Conservation (phyloP, 2,113 vertebrate genomes). For the Crotalus horridus region DNA sequence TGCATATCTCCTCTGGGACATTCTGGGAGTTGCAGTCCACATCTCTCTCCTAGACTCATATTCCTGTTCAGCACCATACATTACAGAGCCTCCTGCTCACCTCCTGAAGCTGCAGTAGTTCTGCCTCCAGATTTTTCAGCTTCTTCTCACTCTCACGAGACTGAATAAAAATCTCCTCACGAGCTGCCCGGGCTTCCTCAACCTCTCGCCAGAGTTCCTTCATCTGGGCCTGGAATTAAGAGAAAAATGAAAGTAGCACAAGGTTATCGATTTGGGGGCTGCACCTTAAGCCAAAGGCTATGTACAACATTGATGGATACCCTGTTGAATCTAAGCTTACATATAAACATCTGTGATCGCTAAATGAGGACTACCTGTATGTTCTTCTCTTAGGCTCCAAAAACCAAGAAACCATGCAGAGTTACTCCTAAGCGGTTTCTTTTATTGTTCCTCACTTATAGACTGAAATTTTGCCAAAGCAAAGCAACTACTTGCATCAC, state of each 20-base stretch:
- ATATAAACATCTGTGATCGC: background rate
- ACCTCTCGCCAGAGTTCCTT: conserved; percentile 85
- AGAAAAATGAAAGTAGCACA: background rate
- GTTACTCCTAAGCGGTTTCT: background rate
- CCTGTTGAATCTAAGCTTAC: background rate
- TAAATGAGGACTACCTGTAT: background rate
- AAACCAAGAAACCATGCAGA: background rate
- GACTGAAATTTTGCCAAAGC: background rate
- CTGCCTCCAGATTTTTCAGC: conserved; percentile 83
- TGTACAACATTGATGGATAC: too few species aligned
- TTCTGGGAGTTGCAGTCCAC: background rate
- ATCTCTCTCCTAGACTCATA: background rate
- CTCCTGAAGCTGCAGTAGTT: conserved; percentile 84
- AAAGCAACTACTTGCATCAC: background rate
- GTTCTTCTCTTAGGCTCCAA: background rate
- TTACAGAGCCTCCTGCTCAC: conserved; percentile 47
- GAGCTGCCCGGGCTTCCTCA: conserved; percentile 75
- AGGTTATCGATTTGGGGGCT: too few species aligned
- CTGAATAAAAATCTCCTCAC: conserved; percentile 78
- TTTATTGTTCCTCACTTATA: background rate
- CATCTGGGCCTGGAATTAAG: conserved; percentile 75
- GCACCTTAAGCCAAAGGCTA: background rate
- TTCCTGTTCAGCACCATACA: accelerated
- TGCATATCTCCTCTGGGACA: background rate
- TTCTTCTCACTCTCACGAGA: conserved; percentile 84